Conservation (phyloP, 2,888 invertebrate genomes). For the Amphipyra tragopoginis region DNA sequence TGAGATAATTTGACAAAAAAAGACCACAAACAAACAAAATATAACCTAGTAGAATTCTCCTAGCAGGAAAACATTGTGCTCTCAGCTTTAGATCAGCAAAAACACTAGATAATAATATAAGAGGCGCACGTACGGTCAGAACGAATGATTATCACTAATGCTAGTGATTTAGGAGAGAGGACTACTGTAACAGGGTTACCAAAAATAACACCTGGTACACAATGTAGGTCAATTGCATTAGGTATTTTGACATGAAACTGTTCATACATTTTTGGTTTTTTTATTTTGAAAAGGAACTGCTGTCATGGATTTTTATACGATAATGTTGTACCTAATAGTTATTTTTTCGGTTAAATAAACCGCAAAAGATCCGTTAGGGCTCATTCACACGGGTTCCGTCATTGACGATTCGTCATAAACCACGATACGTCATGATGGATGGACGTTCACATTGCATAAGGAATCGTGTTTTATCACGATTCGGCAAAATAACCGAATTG, state of each 20-base stretch:
- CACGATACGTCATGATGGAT: too few species aligned
- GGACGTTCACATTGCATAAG: too few species aligned
- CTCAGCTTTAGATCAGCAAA: slow-evolving; percentile 56
- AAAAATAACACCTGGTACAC: slow-evolving; percentile 67
- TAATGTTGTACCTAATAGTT: too few species aligned
- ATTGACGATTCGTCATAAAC: too few species aligned
- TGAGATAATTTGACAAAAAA: not conserved
- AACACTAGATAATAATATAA: slow-evolving; percentile 63
- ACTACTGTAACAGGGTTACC: slow-evolving; percentile 67
- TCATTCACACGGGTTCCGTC: too few species aligned
- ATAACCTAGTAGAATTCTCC: slow-evolving; percentile 18
- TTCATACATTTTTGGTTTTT: too few species aligned
- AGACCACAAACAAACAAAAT: slow-evolving; percentile 8
- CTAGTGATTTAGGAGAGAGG: slow-evolving; percentile 72
- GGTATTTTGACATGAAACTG: slow-evolving; percentile 36
- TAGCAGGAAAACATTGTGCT: slow-evolving; percentile 44
- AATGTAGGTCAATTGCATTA: slow-evolving; percentile 54
- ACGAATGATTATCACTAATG: slow-evolving; percentile 77
- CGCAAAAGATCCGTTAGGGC: too few species aligned
- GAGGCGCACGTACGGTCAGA: slow-evolving; percentile 68
- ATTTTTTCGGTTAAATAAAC: too few species aligned
- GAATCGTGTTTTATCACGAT: too few species aligned
- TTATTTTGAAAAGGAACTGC: too few species aligned
- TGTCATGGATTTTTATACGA: too few species aligned
- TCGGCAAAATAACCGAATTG: too few species aligned